Conservation (phyloP, 2,797 vertebrate species). For the Sebastes melanostomus region DNA sequence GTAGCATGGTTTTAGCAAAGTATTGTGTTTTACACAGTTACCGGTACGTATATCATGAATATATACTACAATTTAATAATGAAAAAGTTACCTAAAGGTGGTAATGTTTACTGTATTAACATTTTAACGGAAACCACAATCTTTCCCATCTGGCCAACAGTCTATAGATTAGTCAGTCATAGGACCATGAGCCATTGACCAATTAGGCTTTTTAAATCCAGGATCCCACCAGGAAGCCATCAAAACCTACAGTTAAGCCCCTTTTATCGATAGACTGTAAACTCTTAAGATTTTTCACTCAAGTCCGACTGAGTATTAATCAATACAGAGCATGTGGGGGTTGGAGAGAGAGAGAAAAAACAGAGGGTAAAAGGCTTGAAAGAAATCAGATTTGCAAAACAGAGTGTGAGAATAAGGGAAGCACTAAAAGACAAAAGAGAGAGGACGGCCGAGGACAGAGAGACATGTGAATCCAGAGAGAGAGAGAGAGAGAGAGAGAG, state of each 20-base stretch:
- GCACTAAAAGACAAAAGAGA: slow-evolving; percentile 31
- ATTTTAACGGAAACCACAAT: not conserved
- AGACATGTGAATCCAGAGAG: slow-evolving; percentile 68
- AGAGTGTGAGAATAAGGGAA: slow-evolving; percentile 6
- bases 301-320: slow-evolving; percentile 38
- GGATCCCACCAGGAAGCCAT: slow-evolving; percentile 26
- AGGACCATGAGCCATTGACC: not conserved
- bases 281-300: slow-evolving; percentile 38
- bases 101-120: not conserved
- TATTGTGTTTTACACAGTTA: too few species aligned
- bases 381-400: slow-evolving; percentile 26
- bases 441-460: slow-evolving; percentile 63
- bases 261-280: slow-evolving; percentile 41
- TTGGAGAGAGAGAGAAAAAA: not conserved
- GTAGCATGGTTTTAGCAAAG: too few species aligned
- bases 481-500: slow-evolving; percentile 80
- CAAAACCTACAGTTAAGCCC: slow-evolving; percentile 18
- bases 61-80: not conserved
- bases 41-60: too few species aligned
- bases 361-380: not conserved
- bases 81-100: not conserved
- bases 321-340: slow-evolving; percentile 9
- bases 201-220: slow-evolving; percentile 39
- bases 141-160: slow-evolving; percentile 14
- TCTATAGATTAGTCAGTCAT: slow-evolving; percentile 6